A percentile compares a stretch with the other conserved stretches of the same genome.
Evolutionary conservation across 2,797 vertebrate species (phyloP).

Genomic region (Cynodonichthys magdalenae): DNA sequence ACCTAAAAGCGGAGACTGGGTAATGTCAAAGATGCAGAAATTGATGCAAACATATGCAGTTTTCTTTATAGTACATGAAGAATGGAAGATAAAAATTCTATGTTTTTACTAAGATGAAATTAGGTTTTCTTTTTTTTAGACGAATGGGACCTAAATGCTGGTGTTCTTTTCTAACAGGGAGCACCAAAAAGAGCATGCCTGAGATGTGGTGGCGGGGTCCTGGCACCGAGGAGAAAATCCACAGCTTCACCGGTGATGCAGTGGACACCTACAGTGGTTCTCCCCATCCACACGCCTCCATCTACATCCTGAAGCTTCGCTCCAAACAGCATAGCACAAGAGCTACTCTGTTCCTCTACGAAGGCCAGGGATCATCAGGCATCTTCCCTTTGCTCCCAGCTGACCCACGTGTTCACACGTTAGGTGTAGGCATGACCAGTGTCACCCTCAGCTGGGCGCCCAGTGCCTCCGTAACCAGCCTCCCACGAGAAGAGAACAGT

Average conservation of each 20-base stretch:
- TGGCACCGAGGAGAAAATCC: constrained; percentile 78
- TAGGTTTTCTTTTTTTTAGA: neutral
- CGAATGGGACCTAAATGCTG: neutral
- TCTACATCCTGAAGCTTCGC: constrained; percentile 86
- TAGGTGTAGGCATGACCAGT: constrained; percentile 86
- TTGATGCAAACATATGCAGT: neutral
- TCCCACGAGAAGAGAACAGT: constrained; percentile 58
- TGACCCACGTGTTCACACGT: constrained; percentile 84
- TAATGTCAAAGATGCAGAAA: neutral
- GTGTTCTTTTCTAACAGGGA: constrained; percentile 67
- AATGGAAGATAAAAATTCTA: no score
- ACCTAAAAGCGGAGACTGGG: neutral
- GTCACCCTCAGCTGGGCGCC: constrained; percentile 89
- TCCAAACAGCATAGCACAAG: constrained; percentile 83
- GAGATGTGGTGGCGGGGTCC: constrained; percentile 83
- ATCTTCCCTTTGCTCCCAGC: constrained; percentile 84
- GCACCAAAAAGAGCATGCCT: constrained; percentile 76
- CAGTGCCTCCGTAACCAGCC: constrained; percentile 78
- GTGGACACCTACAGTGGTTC: constrained; percentile 83
- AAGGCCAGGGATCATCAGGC: constrained; percentile 73
- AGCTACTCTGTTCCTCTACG: constrained; percentile 82
- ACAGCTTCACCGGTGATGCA: constrained; percentile 83
- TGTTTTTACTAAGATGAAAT: no score
- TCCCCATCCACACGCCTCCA: constrained; percentile 70
- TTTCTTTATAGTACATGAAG: neutral